Base-by-base conservation (phyloP, 2,888 invertebrate genomes). In the Adelognathus sp. region DNA sequence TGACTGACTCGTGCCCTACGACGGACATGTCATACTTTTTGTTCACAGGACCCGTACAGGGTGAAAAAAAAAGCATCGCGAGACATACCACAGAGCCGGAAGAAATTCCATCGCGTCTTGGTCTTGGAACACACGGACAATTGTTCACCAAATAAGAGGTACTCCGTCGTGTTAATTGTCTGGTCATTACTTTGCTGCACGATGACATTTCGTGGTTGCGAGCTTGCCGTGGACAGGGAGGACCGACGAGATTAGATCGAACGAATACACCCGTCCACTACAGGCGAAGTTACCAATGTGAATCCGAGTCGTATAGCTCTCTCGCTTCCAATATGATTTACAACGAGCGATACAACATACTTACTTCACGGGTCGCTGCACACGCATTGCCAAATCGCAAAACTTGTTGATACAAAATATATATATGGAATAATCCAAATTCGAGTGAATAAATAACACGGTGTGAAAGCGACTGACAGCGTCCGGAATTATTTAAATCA, bases 51-150 rank as follows among this genome's bases (percentile, higher is more conserved):
- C 73, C 24, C 24, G 67, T 18, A 44, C 18, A 36, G 29, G 27
- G 63, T 46, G 67, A 73, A 46, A 36, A 58, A 54, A 77, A 73
- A 67, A 63, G n/a, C n/a, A 77, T 77, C 67, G 67, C 58, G 44
- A 14, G 24, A 54, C 18, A 52, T 9, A 61, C 11, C 54, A 41
- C 61, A 6, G n/a, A 58, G 63, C 50, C 52, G 67, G 39, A 78
- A 78, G 69, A 64, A 73, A 78, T 77, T 67, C 39, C 31, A 5
- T 24, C 9, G 6, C 46, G 29, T 29, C 21, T 21, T 29, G 24
- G 29, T 21, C 29, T 39, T n/a, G n/a, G 52, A 18, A 24, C 33
- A 24, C 31, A 33, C 58, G 64, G 69, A 77, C 67, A 46, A 77
- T 73, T 77, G 63, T 39, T 24, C 67, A 63, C 58, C 21, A 24